Conservation (phyloP, 2,113 vertebrate species). For the Hemichromis elongatus region DNA sequence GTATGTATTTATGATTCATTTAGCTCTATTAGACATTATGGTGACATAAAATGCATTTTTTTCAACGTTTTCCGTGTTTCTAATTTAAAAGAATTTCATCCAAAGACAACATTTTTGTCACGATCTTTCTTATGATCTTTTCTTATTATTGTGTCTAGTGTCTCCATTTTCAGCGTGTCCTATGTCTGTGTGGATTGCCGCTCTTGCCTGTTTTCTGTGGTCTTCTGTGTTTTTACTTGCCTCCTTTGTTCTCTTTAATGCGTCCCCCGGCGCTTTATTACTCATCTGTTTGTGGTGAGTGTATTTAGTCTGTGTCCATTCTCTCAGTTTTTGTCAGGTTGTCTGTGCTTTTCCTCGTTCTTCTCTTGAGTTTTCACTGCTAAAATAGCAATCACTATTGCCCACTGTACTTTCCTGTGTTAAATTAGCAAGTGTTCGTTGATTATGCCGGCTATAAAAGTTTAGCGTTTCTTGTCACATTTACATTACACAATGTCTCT, state of each 20-base stretch:
- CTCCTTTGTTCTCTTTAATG: background rate
- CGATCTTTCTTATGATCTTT: background rate
- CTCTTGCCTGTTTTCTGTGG: background rate
- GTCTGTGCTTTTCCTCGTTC: background rate
- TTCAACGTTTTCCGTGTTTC: background rate
- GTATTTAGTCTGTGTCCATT: background rate
- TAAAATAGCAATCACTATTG: background rate
- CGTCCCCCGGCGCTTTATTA: background rate
- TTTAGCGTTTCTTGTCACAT: background rate
- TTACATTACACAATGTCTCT: background rate
- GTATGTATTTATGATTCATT: background rate
- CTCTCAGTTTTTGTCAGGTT: background rate
- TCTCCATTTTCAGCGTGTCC: background rate
- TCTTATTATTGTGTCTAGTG: background rate
- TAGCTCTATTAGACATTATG: background rate
- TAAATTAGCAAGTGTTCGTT: background rate
- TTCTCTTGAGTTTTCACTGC: background rate
- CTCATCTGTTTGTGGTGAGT: background rate
- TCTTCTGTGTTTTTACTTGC: background rate
- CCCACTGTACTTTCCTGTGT: fast-evolving
- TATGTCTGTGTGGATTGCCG: background rate
- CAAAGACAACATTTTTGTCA: background rate
- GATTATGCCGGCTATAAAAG: background rate
- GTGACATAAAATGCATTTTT: background rate
- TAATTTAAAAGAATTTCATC: background rate